Percentiles rank a stretch among this genome's conserved stretches.
Evolutionary conservation across 2,888 invertebrate species (phyloP).

Genomic region (Apocheima hispidaria): DNA sequence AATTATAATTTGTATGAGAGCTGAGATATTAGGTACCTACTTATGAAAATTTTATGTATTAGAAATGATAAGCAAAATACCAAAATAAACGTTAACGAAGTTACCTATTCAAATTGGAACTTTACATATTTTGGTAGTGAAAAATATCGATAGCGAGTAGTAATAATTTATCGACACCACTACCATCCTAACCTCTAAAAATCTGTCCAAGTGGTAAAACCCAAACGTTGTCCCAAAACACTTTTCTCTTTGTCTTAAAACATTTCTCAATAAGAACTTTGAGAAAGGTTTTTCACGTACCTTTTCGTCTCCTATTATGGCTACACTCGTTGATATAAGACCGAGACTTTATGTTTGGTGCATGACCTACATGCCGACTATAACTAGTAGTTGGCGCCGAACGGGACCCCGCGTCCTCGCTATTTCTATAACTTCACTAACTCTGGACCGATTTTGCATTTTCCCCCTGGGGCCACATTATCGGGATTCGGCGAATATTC

Average conservation of each 20-base stretch:
- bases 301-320: background rate
- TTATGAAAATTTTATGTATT: too few relatives aligned
- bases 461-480: too few relatives aligned
- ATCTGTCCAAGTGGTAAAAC: background rate
- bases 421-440: too few relatives aligned
- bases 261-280: too few relatives aligned
- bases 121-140: background rate
- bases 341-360: background rate
- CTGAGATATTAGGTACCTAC: too few relatives aligned
- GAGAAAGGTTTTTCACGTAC: conserved; percentile 3
- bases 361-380: conserved; percentile 2
- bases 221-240: conserved; percentile 1
- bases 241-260: background rate
- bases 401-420: too few relatives aligned
- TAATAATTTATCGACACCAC: background rate
- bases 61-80: background rate
- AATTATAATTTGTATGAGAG: too few relatives aligned
- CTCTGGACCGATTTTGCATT: too few relatives aligned
- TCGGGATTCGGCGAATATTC: too few relatives aligned
- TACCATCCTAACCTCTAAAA: background rate
- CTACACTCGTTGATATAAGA: background rate
- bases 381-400: too few relatives aligned
- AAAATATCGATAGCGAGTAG: background rate
- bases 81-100: too few relatives aligned
- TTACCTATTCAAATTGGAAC: background rate